Conservation (phyloP, 2,888 invertebrate genomes). For the Aradus depressus region DNA sequence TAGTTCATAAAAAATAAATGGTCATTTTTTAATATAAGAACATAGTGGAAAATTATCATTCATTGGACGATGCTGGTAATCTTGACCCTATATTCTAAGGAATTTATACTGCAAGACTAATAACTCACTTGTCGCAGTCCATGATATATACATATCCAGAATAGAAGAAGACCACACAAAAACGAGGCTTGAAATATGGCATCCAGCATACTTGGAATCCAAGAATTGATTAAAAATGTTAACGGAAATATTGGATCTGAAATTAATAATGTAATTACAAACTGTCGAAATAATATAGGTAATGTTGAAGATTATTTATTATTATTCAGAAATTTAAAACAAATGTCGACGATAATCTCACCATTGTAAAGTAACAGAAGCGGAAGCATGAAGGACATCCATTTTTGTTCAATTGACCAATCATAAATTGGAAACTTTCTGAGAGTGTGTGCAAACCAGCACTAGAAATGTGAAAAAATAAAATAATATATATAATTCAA, state of each 20-base stretch:
- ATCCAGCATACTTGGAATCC: constrained; percentile 86
- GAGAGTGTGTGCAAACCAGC: constrained; percentile 83
- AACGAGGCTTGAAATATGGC: constrained; percentile 83
- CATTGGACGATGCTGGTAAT: too few species aligned
- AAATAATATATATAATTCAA: constrained; percentile 1
- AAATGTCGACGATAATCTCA: too few species aligned
- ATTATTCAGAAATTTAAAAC: neutral
- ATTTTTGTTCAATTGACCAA: constrained; percentile 97
- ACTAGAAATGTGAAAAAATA: constrained; percentile 45
- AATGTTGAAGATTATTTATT: neutral
- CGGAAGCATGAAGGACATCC: constrained; percentile 82
- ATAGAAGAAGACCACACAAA: constrained; percentile 72
- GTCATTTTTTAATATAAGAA: too few species aligned
- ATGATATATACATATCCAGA: constrained; percentile 93
- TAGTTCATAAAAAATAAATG: too few species aligned
- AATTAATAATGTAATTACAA: constrained; percentile 29
- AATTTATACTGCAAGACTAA: too few species aligned
- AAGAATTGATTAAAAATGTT: constrained; percentile 76
- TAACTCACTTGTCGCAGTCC: constrained; percentile 71
- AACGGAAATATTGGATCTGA: constrained; percentile 89
- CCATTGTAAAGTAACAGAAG: constrained; percentile 83
- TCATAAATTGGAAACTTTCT: constrained; percentile 77
- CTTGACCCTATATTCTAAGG: too few species aligned
- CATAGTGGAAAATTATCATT: too few species aligned
- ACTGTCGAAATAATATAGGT: neutral